Evolutionary conservation across 2,888 invertebrate species (phyloP).

Genomic region (Erynnis tages): DNA sequence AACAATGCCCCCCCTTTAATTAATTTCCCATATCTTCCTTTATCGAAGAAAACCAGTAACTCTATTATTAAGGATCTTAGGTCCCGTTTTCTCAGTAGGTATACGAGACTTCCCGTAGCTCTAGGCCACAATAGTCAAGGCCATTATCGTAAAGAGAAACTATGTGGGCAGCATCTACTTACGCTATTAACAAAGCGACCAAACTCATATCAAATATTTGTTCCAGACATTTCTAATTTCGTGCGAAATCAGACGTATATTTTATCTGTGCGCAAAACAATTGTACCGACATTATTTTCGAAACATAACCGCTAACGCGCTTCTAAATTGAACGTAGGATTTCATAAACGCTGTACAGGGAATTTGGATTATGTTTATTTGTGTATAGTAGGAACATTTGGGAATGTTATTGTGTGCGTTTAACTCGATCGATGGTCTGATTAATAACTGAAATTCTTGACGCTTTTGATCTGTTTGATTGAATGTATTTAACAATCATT

Average conservation of each 20-base stretch:
- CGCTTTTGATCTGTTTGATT: too few relatives aligned
- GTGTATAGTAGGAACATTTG: too few relatives aligned
- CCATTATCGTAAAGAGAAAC: neutral
- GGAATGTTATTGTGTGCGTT: too few relatives aligned
- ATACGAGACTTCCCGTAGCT: neutral
- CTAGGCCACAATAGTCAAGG: neutral
- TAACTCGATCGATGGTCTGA: too few relatives aligned
- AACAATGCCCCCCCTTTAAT: too few relatives aligned
- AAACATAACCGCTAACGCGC: neutral
- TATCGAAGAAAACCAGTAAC: too few relatives aligned
- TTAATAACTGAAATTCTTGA: too few relatives aligned
- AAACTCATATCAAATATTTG: slow-evolving; percentile 5
- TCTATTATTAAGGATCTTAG: neutral
- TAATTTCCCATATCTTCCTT: too few relatives aligned
- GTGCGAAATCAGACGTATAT: neutral
- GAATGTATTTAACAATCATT: too few relatives aligned
- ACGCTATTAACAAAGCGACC: slow-evolving; percentile 5
- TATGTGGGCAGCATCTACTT: neutral
- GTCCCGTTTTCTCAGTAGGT: neutral
- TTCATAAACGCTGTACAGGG: neutral
- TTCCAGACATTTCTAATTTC: slow-evolving; percentile 10
- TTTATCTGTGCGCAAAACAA: neutral
- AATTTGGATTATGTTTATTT: neutral
- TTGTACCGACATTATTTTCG: neutral
- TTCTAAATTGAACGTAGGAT: neutral